Percentiles rank a stretch among this genome's conserved stretches.
These are phyloP conservation scores for Tinea trinotella DNA, from an alignment of 2,888 invertebrate genomes.

Conservation along the genomic window DNA sequence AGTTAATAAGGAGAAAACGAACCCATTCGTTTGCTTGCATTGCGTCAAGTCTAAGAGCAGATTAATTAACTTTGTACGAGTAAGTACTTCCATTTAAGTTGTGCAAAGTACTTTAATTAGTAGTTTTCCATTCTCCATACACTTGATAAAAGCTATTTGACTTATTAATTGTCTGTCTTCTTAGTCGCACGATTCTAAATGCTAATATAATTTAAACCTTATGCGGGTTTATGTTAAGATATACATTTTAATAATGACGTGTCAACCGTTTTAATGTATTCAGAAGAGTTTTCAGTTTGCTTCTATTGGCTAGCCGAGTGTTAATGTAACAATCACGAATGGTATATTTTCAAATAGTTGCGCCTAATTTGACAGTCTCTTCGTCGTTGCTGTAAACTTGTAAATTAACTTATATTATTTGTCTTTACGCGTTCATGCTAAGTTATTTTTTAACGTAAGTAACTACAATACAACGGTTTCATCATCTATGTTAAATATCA, in stretches of 20 bases:
- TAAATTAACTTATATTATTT: conserved; percentile 63
- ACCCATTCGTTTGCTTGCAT: conserved; percentile 30
- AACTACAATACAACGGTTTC: conserved; percentile 54
- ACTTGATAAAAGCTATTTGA: conserved; percentile 60
- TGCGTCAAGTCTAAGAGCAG: conserved; percentile 45
- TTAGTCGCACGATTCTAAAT: conserved; percentile 27
- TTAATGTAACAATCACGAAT: conserved; percentile 61
- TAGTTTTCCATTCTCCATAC: conserved; percentile 61
- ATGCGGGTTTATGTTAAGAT: conserved; percentile 30
- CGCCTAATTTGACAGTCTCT: conserved; percentile 60
- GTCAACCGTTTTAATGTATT: conserved; percentile 41
- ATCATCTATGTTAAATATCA: conserved; percentile 57
- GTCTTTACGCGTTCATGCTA: conserved; percentile 56
- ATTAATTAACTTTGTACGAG: conserved; percentile 63
- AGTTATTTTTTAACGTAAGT: conserved; percentile 52
- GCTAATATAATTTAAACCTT: conserved; percentile 38
- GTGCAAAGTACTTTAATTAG: conserved; percentile 61
- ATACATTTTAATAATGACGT: conserved; percentile 30
- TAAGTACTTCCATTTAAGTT: conserved; percentile 45
- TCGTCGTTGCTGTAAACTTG: conserved; percentile 46
- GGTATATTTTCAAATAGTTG: conserved; percentile 63
- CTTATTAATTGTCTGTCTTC: conserved; percentile 43
- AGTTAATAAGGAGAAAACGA: conserved; percentile 57
- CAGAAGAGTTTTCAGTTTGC: conserved; percentile 44
- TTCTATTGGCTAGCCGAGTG: conserved; percentile 50